Conservation (phyloP, 2,113 vertebrate species). For the Numida meleagris region DNA sequence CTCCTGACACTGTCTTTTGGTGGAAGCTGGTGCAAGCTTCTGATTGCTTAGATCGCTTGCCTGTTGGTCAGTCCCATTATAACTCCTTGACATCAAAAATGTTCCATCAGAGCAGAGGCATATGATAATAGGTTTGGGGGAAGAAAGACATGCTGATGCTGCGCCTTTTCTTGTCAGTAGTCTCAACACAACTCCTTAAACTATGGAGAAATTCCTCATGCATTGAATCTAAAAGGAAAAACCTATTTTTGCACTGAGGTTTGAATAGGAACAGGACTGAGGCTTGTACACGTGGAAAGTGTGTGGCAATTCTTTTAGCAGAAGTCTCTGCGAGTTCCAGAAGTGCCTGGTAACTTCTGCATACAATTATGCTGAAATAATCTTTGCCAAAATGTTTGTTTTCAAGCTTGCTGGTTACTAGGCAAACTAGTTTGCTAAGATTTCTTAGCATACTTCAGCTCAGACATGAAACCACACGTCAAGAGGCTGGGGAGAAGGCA, state of each 20-base stretch:
- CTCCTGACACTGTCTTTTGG: not conserved
- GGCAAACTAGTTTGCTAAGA: slow-evolving; percentile 25
- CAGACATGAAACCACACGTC: not conserved
- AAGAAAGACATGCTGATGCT: not conserved
- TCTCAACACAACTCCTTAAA: not conserved
- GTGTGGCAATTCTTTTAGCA: not conserved
- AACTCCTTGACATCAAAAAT: not conserved
- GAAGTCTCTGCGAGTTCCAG: not conserved
- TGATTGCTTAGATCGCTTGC: not conserved
- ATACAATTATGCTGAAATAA: not conserved
- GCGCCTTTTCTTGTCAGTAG: not conserved
- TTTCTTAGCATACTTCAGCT: not conserved
- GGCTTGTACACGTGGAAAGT: rapidly evolving
- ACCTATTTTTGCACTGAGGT: not conserved
- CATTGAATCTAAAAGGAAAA: not conserved
- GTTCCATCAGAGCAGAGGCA: not conserved
- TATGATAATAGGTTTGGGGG: not conserved
- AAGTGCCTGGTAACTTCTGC: not conserved
- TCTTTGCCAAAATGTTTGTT: slow-evolving; percentile 10
- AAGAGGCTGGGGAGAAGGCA: not conserved
- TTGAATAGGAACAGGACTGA: not conserved
- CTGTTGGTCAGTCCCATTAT: not conserved
- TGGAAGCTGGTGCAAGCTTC: not conserved
- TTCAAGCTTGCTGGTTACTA: not conserved
- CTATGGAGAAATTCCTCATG: not conserved